Percentiles rank a stretch among this genome's conserved stretches.
Evolutionary conservation across 2,888 invertebrate species (phyloP).

Genomic region (Hemistola chrysoprasaria): DNA sequence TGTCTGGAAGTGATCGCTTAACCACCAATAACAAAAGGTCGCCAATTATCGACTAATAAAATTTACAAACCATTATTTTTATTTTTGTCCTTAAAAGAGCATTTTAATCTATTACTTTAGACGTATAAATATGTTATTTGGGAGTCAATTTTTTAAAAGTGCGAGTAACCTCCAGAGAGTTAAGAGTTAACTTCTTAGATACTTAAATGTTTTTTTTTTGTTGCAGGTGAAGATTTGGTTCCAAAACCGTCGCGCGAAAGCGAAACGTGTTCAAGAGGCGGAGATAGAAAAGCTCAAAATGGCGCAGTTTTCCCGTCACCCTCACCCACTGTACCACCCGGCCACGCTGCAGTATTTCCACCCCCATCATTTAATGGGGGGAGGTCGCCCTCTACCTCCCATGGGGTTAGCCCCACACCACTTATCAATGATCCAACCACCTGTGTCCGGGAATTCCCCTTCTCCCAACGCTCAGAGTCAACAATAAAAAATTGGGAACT

Average conservation of each 20-base stretch:
- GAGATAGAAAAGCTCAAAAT: constrained; percentile 98
- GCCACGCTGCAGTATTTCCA: constrained; percentile 84
- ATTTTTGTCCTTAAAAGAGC: no score
- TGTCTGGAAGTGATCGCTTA: no score
- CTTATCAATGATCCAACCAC: constrained; percentile 68
- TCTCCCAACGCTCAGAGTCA: constrained; percentile 64
- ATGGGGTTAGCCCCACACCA: constrained; percentile 72
- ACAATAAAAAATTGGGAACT: constrained; percentile 27
- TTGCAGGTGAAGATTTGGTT: constrained; percentile 94
- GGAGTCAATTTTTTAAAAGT: no score
- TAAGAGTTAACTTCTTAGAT: no score
- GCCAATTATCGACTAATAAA: no score
- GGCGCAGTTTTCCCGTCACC: constrained; percentile 84
- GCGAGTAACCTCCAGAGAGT: no score
- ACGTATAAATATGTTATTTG: no score
- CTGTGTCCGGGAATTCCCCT: constrained; percentile 65
- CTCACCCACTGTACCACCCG: constrained; percentile 82
- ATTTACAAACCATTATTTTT: no score
- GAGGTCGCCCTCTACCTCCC: constrained; percentile 69
- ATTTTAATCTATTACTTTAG: no score
- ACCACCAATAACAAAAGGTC: no score
- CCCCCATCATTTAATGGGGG: constrained; percentile 82
- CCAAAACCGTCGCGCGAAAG: constrained; percentile 97
- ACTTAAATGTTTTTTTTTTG: no score
- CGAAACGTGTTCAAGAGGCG: constrained; percentile 98